Conservation (phyloP, 2,113 vertebrate genomes). For the Perognathus longimembris region DNA sequence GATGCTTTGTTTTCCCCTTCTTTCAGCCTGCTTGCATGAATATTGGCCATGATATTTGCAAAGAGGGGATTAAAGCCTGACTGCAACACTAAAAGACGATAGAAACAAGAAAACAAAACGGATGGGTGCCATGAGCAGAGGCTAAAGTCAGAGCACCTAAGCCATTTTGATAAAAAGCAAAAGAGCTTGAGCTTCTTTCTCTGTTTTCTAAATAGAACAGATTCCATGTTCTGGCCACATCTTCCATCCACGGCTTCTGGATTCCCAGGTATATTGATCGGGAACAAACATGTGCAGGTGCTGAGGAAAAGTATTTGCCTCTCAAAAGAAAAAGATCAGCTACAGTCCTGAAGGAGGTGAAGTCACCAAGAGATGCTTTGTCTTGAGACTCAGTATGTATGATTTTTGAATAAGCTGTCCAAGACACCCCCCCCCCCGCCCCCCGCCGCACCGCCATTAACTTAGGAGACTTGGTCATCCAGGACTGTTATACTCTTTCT, state of each 20-base stretch:
- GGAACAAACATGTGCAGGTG: not conserved
- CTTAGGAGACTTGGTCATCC: not conserved
- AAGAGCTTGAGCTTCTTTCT: not conserved
- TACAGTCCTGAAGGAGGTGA: not conserved
- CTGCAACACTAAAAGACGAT: not conserved
- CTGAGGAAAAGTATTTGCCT: not conserved
- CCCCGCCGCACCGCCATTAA: not conserved
- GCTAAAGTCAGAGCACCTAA: not conserved
- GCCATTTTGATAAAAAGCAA: slow-evolving; percentile 46
- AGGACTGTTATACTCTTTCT: not conserved
- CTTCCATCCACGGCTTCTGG: not conserved
- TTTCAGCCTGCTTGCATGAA: slow-evolving; percentile 41
- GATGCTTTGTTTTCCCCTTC: not conserved
- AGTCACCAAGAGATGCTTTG: too few relatives aligned
- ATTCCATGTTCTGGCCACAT: not conserved
- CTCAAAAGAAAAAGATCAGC: not conserved
- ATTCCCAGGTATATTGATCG: not conserved
- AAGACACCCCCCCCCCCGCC: not conserved
- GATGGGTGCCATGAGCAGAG: not conserved
- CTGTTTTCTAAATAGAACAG: not conserved
- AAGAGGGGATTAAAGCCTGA: slow-evolving; percentile 31
- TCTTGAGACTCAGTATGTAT: not conserved
- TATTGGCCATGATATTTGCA: slow-evolving; percentile 4
- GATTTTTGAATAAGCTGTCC: not conserved
- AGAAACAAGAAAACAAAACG: slow-evolving; percentile 61